Conservation (phyloP, 2,888 invertebrate genomes). For the Cryptocephalus moraei region DNA sequence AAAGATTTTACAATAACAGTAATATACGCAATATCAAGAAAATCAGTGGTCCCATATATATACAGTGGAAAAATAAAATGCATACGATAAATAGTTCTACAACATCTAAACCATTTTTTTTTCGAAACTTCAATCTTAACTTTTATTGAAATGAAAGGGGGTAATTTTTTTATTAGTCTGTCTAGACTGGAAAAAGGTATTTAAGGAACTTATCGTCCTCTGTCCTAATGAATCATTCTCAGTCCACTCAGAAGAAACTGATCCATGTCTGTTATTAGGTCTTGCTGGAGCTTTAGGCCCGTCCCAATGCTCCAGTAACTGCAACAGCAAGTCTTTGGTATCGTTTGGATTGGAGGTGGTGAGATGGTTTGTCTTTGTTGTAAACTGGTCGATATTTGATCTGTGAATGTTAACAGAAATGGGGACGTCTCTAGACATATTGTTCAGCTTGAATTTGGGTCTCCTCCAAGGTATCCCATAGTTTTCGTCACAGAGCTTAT, state of each 20-base stretch:
- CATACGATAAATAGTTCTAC: no score
- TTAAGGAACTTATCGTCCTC: slow-evolving; percentile 69
- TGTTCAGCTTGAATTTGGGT: slow-evolving; percentile 55
- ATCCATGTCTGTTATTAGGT: slow-evolving; percentile 53
- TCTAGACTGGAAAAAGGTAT: slow-evolving; percentile 62
- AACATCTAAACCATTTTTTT: no score
- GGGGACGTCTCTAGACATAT: slow-evolving; percentile 58
- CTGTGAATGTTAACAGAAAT: slow-evolving; percentile 20
- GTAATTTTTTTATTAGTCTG: slow-evolving; percentile 33
- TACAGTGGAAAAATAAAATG: background rate
- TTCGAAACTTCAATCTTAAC: slow-evolving; percentile 4
- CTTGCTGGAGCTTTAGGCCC: slow-evolving; percentile 43
- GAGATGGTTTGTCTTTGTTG: slow-evolving; percentile 7
- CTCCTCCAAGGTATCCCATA: slow-evolving; percentile 37
- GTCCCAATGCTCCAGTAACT: slow-evolving; percentile 68
- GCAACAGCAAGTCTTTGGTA: slow-evolving; percentile 66
- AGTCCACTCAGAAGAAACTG: slow-evolving; percentile 67
- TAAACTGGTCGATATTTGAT: slow-evolving; percentile 11
- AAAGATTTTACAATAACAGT: background rate
- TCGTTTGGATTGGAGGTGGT: slow-evolving; percentile 48
- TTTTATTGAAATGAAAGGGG: slow-evolving; percentile 28
- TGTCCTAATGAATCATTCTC: slow-evolving; percentile 64
- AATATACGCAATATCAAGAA: background rate
- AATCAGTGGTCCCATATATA: slow-evolving; percentile 5
- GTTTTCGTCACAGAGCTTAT: slow-evolving; percentile 16